These are phyloP conservation scores for Crotalus adamanteus DNA, from an alignment of 2,797 vertebrate genomes.

Conservation along the genomic window DNA sequence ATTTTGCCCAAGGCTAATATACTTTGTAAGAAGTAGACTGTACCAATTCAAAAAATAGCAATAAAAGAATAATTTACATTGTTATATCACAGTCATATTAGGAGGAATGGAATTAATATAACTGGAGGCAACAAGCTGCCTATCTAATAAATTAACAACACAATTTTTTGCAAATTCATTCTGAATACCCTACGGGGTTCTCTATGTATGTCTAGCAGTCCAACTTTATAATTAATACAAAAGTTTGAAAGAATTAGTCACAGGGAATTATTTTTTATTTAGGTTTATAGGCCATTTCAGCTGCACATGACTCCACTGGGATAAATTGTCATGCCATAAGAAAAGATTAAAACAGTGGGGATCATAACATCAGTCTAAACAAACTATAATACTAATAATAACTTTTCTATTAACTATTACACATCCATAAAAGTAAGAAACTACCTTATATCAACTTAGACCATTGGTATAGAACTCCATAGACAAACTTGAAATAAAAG, in stretches of 20 bases:
- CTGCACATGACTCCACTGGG: neutral
- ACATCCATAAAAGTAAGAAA: neutral
- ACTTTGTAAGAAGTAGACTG: neutral
- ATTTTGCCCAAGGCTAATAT: neutral
- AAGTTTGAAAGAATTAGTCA: neutral
- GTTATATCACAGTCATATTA: neutral
- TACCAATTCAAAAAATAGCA: neutral
- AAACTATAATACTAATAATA: neutral
- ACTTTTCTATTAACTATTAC: neutral
- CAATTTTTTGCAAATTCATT: neutral
- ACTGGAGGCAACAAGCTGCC: neutral
- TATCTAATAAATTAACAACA: neutral
- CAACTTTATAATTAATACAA: neutral
- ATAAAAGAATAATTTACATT: slow-evolving; percentile 2
- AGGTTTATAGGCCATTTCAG: neutral
- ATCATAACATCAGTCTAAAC: neutral
- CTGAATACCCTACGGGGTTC: neutral
- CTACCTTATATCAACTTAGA: neutral
- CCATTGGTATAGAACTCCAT: neutral
- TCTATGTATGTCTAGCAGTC: neutral
- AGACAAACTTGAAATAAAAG: neutral
- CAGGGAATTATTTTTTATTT: neutral
- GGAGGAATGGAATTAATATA: neutral
- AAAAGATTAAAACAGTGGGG: neutral
- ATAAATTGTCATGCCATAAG: neutral